These are phyloP conservation scores for Brachypalpus laphriformis DNA, from an alignment of 2,888 invertebrate species.

Conservation along the genomic window DNA sequence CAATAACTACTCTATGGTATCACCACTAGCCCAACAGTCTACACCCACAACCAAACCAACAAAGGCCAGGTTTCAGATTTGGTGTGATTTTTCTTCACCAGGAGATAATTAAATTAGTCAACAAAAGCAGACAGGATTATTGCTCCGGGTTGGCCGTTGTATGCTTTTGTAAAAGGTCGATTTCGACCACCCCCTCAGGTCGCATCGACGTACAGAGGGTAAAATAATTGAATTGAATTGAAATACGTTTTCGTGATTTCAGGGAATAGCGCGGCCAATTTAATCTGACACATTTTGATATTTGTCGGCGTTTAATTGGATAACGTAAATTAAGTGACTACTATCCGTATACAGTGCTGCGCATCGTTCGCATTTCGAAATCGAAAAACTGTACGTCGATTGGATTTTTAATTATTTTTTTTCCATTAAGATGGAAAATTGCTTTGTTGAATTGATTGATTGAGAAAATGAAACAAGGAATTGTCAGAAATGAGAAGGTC, in stretches of 20 bases:
- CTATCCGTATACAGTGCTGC: neutral
- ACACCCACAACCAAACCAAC: conserved; percentile 9
- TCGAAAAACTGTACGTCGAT: neutral
- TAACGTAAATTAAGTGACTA: conserved; percentile 64
- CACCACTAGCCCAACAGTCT: conserved; percentile 7
- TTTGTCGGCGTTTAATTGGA: conserved; percentile 71
- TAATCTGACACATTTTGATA: conserved; percentile 70
- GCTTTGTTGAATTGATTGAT: neutral
- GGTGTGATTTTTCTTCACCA: neutral
- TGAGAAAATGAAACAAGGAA: neutral
- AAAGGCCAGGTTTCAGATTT: conserved; percentile 19
- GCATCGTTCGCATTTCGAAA: neutral
- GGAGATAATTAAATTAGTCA: conserved; percentile 70
- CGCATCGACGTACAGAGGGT: conserved; percentile 6
- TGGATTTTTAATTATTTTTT: conserved; percentile 11
- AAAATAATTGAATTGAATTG: conserved; percentile 73
- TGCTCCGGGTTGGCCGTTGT: conserved; percentile 46
- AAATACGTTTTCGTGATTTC: conserved; percentile 69
- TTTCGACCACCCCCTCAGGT: neutral
- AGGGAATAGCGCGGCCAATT: conserved; percentile 57
- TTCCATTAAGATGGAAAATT: neutral
- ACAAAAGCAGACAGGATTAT: conserved; percentile 72
- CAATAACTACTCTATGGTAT: conserved; percentile 53
- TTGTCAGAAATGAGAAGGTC: no score
- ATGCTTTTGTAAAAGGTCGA: neutral